Base-by-base conservation (phyloP, 2,113 vertebrate genomes). In the Pelobates fuscus region DNA sequence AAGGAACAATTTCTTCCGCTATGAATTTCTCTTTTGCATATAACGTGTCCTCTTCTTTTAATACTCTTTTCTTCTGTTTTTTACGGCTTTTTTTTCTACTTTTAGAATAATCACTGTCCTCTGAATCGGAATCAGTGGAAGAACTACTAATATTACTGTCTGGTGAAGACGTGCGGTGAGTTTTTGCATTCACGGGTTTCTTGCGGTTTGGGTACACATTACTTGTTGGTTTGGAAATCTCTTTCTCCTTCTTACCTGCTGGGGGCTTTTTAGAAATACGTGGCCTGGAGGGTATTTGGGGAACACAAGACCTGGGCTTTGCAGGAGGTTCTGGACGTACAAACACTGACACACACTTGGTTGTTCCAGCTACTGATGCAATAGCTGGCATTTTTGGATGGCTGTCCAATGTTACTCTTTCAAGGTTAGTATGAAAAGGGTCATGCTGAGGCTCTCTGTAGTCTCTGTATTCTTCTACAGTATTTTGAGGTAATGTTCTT, bases 291-390 rank as follows among this genome's bases (percentile, higher is more conserved):
- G 29, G 32, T 20, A 55, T 15, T 0, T 30, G 17, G 0, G 52
- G 46, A 30, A 84, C 60, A 43, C 44, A 68, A 49, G 64, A 61
- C 57, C 62, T 71, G 41, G 32, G 71, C 46, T 81, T 90, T 10
- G 3, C 17, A 64, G 58, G 69, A 4, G 65, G 79, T 8, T 18
- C 54, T 17, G 82, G 71, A 2, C 84, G 87, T 30, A 81, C 80
- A 64, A 73, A 73, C n/a, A 78, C 79, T 14, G 59, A 30, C 26
- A 70, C 32, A 0, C 78, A 81, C 71, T 82, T 85, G 77, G 81
- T 79, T 3, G 88, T 92, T 81, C 87, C 88, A 1, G 71, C 80
- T 37, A 82, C 62, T 2, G 60, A 59, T 26, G 84, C 73, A 83
- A 88, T 93, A 78, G 80, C 84, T 17, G 84, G 84, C 1, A 86